These are phyloP conservation scores for Hetaerina titia DNA, from an alignment of 2,888 invertebrate genomes.

Conservation along the genomic window DNA sequence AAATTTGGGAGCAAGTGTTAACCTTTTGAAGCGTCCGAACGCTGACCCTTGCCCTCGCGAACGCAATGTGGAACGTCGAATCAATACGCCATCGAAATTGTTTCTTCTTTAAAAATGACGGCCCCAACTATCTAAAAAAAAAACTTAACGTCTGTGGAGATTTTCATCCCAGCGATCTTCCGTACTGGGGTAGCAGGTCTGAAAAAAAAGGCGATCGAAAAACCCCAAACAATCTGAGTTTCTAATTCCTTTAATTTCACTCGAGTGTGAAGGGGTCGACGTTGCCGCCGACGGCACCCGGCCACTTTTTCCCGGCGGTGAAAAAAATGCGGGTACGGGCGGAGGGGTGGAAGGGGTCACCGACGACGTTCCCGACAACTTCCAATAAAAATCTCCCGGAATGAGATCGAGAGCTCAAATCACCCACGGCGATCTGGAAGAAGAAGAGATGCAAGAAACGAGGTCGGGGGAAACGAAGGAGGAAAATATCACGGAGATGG, in stretches of 20 bases:
- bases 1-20: too few species aligned
- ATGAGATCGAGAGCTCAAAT: background rate
- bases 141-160: too few species aligned
- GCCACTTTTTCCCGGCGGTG: background rate
- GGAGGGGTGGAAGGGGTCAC: conserved; percentile 2
- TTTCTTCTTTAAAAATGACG: too few species aligned
- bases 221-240: background rate
- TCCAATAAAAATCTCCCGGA: background rate
- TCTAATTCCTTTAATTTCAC: conserved; percentile 28
- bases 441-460: background rate
- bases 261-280: background rate
- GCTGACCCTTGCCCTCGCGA: too few species aligned
- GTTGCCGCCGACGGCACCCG: background rate
- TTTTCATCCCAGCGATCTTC: background rate
- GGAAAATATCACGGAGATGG: background rate
- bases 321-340: background rate
- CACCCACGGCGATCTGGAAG: background rate
- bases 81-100: too few species aligned
- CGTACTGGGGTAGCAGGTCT: background rate
- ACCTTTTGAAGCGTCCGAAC: too few species aligned
- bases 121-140: too few species aligned
- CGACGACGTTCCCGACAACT: conserved; percentile 3
- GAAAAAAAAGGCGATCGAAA: background rate
- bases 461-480: background rate
- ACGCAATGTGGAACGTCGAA: too few species aligned